A percentile compares a stretch with the other conserved stretches of the same genome.
These are phyloP conservation scores for Synergus umbraculus DNA, from an alignment of 2,888 invertebrate genomes.

Conservation along the genomic window DNA sequence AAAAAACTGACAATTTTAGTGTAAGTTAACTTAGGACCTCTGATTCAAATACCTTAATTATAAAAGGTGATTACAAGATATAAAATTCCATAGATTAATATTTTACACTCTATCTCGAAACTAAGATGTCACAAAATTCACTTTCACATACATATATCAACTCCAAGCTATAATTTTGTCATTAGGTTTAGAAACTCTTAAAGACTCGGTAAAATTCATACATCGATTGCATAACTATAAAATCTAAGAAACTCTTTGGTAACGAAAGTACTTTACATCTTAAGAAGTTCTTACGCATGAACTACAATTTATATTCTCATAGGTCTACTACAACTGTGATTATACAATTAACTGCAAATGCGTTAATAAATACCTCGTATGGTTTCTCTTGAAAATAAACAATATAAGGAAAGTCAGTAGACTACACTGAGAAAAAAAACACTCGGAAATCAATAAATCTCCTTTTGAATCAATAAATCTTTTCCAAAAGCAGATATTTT, in stretches of 20 bases:
- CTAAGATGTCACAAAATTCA: neutral
- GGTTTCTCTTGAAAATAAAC: constrained; percentile 3
- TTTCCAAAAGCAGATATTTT: no score
- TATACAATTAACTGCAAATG: neutral
- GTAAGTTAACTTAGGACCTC: neutral
- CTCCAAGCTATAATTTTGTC: constrained; percentile 3
- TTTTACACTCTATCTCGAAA: neutral
- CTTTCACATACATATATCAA: neutral
- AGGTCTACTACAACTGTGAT: neutral
- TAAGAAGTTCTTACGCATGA: neutral
- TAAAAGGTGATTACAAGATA: neutral
- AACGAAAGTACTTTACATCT: neutral
- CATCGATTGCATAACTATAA: neutral
- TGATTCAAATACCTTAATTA: neutral
- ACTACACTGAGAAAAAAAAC: no score
- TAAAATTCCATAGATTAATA: neutral
- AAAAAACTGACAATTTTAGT: no score
- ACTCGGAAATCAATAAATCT: no score
- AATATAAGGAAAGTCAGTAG: neutral
- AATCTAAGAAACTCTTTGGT: neutral
- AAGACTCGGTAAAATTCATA: neutral
- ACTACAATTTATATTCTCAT: neutral
- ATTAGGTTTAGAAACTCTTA: neutral
- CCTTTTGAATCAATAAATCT: no score
- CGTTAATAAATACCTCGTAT: neutral